Conservation (phyloP, 2,113 vertebrate species). For the Ibidorhyncha struthersii region DNA sequence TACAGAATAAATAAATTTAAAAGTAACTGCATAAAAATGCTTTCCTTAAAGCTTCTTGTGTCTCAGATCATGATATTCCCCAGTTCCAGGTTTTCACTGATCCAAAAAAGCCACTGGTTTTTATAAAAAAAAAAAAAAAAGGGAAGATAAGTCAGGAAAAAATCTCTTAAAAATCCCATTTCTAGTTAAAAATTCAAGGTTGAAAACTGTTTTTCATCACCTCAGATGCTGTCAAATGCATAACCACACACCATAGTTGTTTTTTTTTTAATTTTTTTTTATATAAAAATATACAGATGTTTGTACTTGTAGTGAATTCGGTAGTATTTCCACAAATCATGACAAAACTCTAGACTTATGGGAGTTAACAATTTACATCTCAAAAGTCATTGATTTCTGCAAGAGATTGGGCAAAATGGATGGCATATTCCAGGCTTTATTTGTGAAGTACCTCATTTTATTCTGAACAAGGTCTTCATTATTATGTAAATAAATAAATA, state of each 20-base stretch:
- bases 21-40: not conserved
- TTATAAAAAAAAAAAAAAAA: not conserved
- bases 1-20: not conserved
- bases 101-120: not conserved
- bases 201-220: not conserved
- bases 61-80: not conserved
- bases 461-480: not conserved
- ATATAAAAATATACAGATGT: not conserved
- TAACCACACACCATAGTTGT: rapidly evolving
- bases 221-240: not conserved
- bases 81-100: not conserved
- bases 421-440: not conserved
- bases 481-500: not conserved
- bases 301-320: not conserved
- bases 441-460: not conserved
- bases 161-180: not conserved
- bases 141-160: not conserved
- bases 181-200: not conserved
- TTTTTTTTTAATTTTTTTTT: not conserved
- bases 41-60: not conserved
- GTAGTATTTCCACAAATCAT: not conserved
- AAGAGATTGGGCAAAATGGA: not conserved
- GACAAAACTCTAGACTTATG: not conserved
- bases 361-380: not conserved
- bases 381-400: not conserved